Percentiles rank a stretch among this genome's conserved stretches.
Conservation (phyloP, 1,140 invertebrate species). For the Drosophila ananassae region DNA sequence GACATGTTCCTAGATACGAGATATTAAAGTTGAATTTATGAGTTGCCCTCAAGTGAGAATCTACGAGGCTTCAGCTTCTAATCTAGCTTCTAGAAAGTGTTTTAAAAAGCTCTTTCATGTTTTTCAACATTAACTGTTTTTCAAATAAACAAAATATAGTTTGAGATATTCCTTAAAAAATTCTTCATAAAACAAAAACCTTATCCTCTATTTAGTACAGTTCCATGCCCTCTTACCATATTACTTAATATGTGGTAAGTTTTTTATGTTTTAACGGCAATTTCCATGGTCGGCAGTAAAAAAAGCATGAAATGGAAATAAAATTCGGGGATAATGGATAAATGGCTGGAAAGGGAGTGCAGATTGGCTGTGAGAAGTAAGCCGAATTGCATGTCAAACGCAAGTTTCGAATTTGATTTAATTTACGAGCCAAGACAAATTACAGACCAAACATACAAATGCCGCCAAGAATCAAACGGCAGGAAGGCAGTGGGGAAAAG, state of each 20-base stretch:
- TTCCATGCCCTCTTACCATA: background rate
- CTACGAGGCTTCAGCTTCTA: constrained; percentile 8
- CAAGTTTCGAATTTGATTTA: constrained; percentile 79
- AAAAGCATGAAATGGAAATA: constrained; percentile 19
- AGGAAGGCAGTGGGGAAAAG: constrained; percentile 9
- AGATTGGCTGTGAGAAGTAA: constrained; percentile 31
- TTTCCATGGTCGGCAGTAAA: constrained; percentile 45
- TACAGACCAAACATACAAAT: constrained; percentile 51
- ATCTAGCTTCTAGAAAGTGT: no score
- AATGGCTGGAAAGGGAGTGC: constrained; percentile 1
- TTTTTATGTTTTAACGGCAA: constrained; percentile 73
- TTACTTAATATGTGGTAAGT: constrained; percentile 30
- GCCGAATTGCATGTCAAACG: constrained; percentile 76
- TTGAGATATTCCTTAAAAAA: background rate
- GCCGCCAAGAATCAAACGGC: constrained; percentile 25
- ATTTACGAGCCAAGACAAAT: constrained; percentile 76
- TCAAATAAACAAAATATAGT: background rate
- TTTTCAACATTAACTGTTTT: background rate
- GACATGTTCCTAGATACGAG: constrained; percentile 59
- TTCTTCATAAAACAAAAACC: no score
- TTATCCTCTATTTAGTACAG: no score
- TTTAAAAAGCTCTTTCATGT: background rate
- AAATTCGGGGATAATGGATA: constrained; percentile 39
- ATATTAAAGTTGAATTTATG: constrained; percentile 60
- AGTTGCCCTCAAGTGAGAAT: constrained; percentile 11